Percentiles rank a stretch among this genome's conserved stretches.
Conservation (phyloP, 2,113 vertebrate species). For the Marmota flaviventris region DNA sequence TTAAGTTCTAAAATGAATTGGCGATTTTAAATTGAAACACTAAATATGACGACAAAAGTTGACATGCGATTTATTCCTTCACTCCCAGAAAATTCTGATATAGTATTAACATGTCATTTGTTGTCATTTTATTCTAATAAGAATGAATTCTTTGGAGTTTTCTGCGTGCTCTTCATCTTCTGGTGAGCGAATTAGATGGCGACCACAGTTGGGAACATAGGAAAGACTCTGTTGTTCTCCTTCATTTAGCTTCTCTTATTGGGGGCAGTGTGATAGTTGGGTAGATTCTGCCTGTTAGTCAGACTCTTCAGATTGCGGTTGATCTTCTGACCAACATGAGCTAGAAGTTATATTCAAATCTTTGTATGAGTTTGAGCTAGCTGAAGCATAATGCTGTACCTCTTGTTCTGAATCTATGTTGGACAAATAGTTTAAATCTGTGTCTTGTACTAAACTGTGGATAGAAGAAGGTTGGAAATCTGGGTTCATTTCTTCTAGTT, state of each 20-base stretch:
- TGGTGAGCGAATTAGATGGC: neutral
- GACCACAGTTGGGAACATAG: neutral
- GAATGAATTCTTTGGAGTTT: neutral
- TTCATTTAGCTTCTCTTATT: neutral
- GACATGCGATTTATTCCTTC: conserved; percentile 24
- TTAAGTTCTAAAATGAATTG: neutral
- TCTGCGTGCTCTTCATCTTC: neutral
- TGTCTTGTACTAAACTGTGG: conserved; percentile 53
- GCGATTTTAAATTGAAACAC: neutral
- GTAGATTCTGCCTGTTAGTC: neutral
- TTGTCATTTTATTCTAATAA: conserved; percentile 52
- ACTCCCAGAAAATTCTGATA: conserved; percentile 47
- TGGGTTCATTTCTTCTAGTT: neutral
- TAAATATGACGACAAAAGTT: neutral
- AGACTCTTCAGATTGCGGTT: conserved; percentile 61
- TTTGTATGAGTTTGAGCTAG: conserved; percentile 10
- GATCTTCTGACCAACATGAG: neutral
- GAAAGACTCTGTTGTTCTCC: neutral
- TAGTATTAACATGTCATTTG: neutral
- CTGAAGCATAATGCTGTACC: neutral
- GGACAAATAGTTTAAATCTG: neutral
- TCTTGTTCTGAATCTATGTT: conserved; percentile 53
- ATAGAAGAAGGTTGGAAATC: conserved; percentile 3
- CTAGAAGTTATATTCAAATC: neutral
- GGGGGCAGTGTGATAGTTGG: neutral